Evolutionary conservation across 2,888 invertebrate species (phyloP), one percentile per base, ranked within the genome.

Genomic region (Fragum sueziense): DNA sequence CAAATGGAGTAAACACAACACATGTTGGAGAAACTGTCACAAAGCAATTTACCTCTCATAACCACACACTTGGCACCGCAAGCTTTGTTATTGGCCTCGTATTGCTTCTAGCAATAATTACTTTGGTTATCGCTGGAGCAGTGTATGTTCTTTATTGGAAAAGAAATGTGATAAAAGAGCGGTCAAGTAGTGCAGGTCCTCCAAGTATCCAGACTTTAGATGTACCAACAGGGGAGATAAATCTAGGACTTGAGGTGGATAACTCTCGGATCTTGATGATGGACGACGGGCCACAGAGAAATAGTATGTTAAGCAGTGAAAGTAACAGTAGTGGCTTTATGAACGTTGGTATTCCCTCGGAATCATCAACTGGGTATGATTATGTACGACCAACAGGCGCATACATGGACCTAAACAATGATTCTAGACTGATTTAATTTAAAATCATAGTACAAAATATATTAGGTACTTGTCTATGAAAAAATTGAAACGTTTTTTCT

Each of bases 171-270:
- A 47, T 2, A 47, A n/a, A 20, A 61, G 20, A n/a, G 31, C 33
- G 61, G 2, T 7, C 27, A 4, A 33, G 33, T 20, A 1, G 29
- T 11, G 25, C 54, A 54, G 54, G 22, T 11, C n/a, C 20, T 1
- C 31, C 33, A 17, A 17, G 33, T 61, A 11, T 33, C 2, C 41
- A n/a, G n/a, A 27, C 65, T 7, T 20, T 65, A 2, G 31, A 65
- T 41, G 22, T 41, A 11, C 41, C 65, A 7, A 22, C 41, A 9
- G 65, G 41, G 14, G n/a, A 41, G 1, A 41, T 65, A 41, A 65
- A 65, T 25, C 41, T 65, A 22, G 65, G 65, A 11, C 65, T 41
- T 6, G 65, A 65, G 31, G 25, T 14, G 29, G 65, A 65, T 22
- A 34, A 65, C 22, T 34, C 65, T 3, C 37, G 65, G 11, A 41